Percentiles rank a stretch among this genome's conserved stretches.
Evolutionary conservation across 2,113 vertebrate genomes (phyloP).

Genomic region (Neodon shergylaensis): DNA sequence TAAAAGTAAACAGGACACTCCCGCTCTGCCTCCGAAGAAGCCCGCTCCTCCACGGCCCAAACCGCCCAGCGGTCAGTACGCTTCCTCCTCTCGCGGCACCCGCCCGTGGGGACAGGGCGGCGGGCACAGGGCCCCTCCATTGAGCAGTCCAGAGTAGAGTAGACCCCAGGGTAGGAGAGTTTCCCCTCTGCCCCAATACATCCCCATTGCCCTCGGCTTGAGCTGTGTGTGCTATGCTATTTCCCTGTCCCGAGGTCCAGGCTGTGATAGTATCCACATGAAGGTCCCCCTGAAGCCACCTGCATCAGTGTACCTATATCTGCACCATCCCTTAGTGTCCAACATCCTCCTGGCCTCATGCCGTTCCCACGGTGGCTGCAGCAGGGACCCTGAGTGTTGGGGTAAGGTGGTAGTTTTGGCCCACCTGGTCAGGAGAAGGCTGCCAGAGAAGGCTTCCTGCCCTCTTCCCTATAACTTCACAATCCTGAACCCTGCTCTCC

Average conservation of each 20-base stretch:
- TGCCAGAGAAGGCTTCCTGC: background rate
- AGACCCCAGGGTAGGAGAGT: background rate
- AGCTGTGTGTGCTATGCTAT: background rate
- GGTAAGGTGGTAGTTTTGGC: background rate
- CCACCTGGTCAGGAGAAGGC: background rate
- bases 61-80: conserved; percentile 95
- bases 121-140: background rate
- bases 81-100: conserved; percentile 57
- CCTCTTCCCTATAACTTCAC: background rate
- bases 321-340: background rate
- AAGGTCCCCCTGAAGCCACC: background rate
- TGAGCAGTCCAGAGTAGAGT: background rate
- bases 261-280: background rate
- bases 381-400: background rate
- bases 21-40: conserved; percentile 97
- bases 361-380: background rate
- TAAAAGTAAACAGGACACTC: conserved; percentile 94
- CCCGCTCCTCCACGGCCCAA: conserved; percentile 94
- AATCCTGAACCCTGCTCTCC: background rate
- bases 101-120: background rate
- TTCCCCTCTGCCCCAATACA: background rate
- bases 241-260: background rate
- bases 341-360: background rate
- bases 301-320: too few relatives aligned
- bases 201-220: background rate